Evolutionary conservation across 2,888 invertebrate genomes (phyloP), one percentile per base, ranked within the genome.

Genomic region (Leptopilina syphax): DNA sequence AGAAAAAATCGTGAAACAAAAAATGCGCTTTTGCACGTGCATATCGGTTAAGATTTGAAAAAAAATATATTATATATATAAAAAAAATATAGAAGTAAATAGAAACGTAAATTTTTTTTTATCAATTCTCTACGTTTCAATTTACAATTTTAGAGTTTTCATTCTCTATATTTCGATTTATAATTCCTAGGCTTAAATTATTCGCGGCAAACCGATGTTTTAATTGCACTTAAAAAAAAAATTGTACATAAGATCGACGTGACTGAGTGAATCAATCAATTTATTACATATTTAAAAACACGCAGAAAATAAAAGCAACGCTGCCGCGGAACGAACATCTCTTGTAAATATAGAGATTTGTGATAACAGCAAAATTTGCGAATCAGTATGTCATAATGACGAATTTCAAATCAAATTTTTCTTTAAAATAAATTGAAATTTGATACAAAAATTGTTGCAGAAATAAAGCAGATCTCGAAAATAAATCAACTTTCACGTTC

Each of bases 21-120:
- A 44, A 68, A 76, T 34, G 73, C 73, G 65, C 65, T 78, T 76
- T 78, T 60, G 68, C 66, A 80, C 65, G 76, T 47, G 78, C 77
- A 77, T 78, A 80, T 80, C 76, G 47, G 65, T 65, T 66, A 70
- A 65, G 70, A 67, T 76, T 77, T 50, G 63, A 77, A 50, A 78
- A 50, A 50, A 50, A 34, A 34, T 34, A 34, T 34, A 34, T 34
- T 34, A 34, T 34, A 34, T 34, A 34, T 34, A 34, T 3, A 34
- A 34, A 34, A 34, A 34, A 3, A 34, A 34, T 34, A 50, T 12
- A 50, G 12, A 47, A 54, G 54, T 54, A 77, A 78, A 24, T 67
- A 65, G 18, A 57, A 27, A 60, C 65, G 79, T 68, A 77, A 77
- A 81, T 65, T 77, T 70, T 68, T 12, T 77, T 68, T 81, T 65